Evolutionary conservation across 2,113 vertebrate species (phyloP).

Genomic region (Triplophysa rosa): DNA sequence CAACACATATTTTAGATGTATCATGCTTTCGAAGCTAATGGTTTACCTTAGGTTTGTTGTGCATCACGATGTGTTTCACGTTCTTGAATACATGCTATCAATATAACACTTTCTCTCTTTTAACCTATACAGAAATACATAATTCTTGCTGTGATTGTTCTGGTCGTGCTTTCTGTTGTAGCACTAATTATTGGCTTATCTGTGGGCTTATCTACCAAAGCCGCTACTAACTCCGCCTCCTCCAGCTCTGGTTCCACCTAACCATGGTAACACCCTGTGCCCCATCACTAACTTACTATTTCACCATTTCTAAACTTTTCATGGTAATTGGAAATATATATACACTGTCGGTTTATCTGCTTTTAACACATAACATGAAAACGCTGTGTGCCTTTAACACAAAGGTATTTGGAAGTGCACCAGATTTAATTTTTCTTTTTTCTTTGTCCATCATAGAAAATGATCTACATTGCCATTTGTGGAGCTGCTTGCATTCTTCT

Average conservation of each 20-base stretch:
- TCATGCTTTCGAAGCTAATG: neutral
- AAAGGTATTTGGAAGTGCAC: neutral
- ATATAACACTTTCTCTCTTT: slow-evolving; percentile 50
- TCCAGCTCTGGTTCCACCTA: slow-evolving; percentile 39
- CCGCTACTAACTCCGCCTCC: slow-evolving; percentile 61
- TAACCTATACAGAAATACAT: slow-evolving; percentile 87
- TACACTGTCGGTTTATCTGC: neutral
- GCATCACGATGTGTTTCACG: too few relatives aligned
- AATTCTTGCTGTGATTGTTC: slow-evolving; percentile 78
- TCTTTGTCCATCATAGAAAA: slow-evolving; percentile 74
- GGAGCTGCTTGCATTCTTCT: slow-evolving; percentile 73
- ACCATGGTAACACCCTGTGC: slow-evolving; percentile 56
- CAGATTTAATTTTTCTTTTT: neutral
- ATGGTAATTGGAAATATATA: neutral
- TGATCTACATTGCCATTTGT: slow-evolving; percentile 79
- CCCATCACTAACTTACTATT: slow-evolving; percentile 11
- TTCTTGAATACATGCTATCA: neutral
- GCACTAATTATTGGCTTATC: slow-evolving; percentile 88
- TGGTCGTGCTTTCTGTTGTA: slow-evolving; percentile 81
- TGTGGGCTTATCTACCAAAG: slow-evolving; percentile 78
- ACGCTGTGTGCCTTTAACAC: neutral
- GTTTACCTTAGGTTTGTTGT: neutral
- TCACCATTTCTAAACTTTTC: neutral
- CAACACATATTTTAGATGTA: too few relatives aligned
- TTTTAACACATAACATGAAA: neutral